phyloP scores from a whole-genome alignment of 2,888 invertebrate genomes.

The Drosophila quasianomalipes region DNA sequence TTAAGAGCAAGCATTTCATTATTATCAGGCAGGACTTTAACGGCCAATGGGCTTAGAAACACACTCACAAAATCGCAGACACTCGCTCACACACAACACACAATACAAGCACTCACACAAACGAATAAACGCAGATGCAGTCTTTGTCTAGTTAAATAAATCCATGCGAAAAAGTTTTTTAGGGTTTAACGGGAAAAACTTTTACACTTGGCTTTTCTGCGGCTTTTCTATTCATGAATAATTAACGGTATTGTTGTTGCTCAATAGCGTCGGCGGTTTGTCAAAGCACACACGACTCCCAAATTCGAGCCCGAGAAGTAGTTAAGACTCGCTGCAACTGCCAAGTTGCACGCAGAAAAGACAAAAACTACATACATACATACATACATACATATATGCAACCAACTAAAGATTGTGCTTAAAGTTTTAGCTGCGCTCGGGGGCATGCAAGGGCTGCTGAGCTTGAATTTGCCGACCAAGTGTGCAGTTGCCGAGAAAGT shows the following conservation, averaged over 20 bases:
- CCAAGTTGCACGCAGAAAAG: slow-evolving; percentile 18
- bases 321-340: slow-evolving; percentile 52
- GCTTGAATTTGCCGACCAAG: slow-evolving; percentile 61
- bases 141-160: slow-evolving; percentile 63
- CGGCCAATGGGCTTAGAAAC: slow-evolving; percentile 22
- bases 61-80: not conserved
- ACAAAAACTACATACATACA: not conserved
- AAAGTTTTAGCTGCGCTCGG: slow-evolving; percentile 64
- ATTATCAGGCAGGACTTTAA: slow-evolving; percentile 58
- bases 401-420: slow-evolving; percentile 26
- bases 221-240: slow-evolving; percentile 74
- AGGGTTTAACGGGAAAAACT: slow-evolving; percentile 51
- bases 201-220: slow-evolving; percentile 58
- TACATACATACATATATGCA: not conserved
- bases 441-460: slow-evolving; percentile 34
- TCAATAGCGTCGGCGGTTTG: slow-evolving; percentile 63
- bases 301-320: slow-evolving; percentile 61
- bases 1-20: slow-evolving; percentile 68
- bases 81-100: slow-evolving; percentile 3
- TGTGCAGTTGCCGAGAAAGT: slow-evolving; percentile 27
- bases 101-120: not conserved
- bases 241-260: slow-evolving; percentile 72
- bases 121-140: slow-evolving; percentile 6
- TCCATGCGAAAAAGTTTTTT: slow-evolving; percentile 63
- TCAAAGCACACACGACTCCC: slow-evolving; percentile 50